Evolutionary conservation across 2,888 invertebrate species (phyloP), one percentile per base, ranked within the genome.

Genomic region (Anoplius nigerrimus): DNA sequence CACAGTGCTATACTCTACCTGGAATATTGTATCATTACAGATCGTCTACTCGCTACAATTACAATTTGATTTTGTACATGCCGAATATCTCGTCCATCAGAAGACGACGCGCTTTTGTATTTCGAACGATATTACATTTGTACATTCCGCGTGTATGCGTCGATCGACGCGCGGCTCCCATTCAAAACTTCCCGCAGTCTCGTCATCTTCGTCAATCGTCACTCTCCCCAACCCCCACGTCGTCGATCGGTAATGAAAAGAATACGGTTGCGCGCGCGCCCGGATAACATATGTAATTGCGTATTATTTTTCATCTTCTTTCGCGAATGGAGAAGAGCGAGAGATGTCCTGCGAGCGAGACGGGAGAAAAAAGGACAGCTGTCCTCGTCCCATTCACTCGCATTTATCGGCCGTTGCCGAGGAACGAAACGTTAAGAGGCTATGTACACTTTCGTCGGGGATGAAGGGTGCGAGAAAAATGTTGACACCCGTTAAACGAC

Each of bases 21-120:
- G 80, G 76, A 86, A 84, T 84, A 86, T 84, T 84, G 84, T 73
- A 81, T 77, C 71, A 75, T 79, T 78, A 79, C 78, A 81, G 78
- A 80, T 76, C 34, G n/a, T 77, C 82, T 86, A 85, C 75, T 69
- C 69, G 75, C 83, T 84, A 86, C 78, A 78, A 81, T 84, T 85
- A 48, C 74, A 82, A 84, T 83, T 87, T 84, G 82, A 84, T 86
- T 87, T 75, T 83, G 82, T 85, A 83, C 83, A 83, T 34, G 78
- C 76, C 76, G 80, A 78, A 71, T 70, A 71, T 66, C 75, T 66
- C 81, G 72, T 80, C 79, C 83, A 82, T 78, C 78, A 81, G 81
- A 82, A 79, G 80, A 82, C 66, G 69, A 80, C 60, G 45, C 56
- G 64, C n/a, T n/a, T n/a, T n/a, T 53, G 53, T 52, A 42, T 27